Evolutionary conservation across 2,113 vertebrate species (phyloP).

Genomic region (Ciconia maguari): DNA sequence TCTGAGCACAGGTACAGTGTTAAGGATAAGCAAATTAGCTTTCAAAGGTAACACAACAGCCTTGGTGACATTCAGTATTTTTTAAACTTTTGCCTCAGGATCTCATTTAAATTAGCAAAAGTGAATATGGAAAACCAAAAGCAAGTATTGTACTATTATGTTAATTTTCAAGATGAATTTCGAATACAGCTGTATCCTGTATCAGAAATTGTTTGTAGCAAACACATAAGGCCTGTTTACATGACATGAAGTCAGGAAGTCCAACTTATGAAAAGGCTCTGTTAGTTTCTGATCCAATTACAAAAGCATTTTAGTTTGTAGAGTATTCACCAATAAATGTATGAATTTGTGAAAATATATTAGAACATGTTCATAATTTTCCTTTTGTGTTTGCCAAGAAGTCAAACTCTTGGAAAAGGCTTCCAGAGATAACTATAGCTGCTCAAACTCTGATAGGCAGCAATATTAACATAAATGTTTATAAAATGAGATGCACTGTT

Average conservation of each 20-base stretch:
- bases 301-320: not conserved
- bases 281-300: not conserved
- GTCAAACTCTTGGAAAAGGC: not conserved
- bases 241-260: not conserved
- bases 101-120: not conserved
- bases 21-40: not conserved
- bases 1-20: not conserved
- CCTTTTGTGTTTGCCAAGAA: not conserved
- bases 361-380: not conserved
- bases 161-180: not conserved
- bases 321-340: not conserved
- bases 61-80: not conserved
- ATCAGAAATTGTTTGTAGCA: not conserved
- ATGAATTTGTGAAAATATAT: not conserved
- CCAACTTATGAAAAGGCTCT: not conserved
- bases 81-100: not conserved
- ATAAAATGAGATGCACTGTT: not conserved
- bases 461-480: not conserved
- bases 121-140: not conserved
- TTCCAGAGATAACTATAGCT: not conserved
- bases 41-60: not conserved
- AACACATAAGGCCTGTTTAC: not conserved
- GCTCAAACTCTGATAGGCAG: not conserved
- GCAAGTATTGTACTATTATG: too few species aligned
- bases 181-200: not conserved